Base-by-base conservation (phyloP, 2,888 invertebrate species). In the Eupsilia transversa region DNA sequence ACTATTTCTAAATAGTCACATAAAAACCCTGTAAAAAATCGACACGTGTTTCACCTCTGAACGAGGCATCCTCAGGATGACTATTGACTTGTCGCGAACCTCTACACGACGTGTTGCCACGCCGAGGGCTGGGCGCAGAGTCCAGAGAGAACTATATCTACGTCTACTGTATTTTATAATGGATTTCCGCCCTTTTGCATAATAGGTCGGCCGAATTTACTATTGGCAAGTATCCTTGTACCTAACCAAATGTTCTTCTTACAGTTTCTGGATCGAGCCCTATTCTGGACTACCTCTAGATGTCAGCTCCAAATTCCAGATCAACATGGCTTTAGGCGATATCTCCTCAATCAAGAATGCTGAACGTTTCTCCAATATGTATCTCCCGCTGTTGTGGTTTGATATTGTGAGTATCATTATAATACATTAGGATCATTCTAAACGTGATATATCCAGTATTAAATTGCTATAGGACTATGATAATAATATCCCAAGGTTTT, bases 331-430 rank as follows among this genome's bases (percentile, higher is more conserved):
- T 0, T 94, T 99, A 46, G 97, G 97, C 38, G 97, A 98, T 89
- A 96, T 99, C 65, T 95, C 96, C 3, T 91, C 93, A 9, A 98
- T 98, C 87, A 97, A 97, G 2, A 97, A 98, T 87, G 97, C 97
- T 0, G 97, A 97, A 3, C 96, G 94, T 72, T 98, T 99, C 90
- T 96, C 97, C 69, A 96, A 98, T 85, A 95, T 98, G 92, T 97
- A 98, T 20, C 94, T 98, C 6, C 99, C 99, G 0, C 95, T 99
- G 90, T 94, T 99, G 6, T 99, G 99, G 99, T 98, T 98, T 84
- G 98, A 99, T 97, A 98, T 98, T 91, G 99, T 98, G 97, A 98
- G 98, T 97, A 90, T 70, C 35, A n/a, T 27, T 12, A 35, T 43
- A 14, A 35, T 49, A 41, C 9, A 17, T 56, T 41, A 9, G 0